These are phyloP conservation scores for Amphibalanus amphitrite DNA, from an alignment of 1,140 invertebrate species.

Conservation along the genomic window DNA sequence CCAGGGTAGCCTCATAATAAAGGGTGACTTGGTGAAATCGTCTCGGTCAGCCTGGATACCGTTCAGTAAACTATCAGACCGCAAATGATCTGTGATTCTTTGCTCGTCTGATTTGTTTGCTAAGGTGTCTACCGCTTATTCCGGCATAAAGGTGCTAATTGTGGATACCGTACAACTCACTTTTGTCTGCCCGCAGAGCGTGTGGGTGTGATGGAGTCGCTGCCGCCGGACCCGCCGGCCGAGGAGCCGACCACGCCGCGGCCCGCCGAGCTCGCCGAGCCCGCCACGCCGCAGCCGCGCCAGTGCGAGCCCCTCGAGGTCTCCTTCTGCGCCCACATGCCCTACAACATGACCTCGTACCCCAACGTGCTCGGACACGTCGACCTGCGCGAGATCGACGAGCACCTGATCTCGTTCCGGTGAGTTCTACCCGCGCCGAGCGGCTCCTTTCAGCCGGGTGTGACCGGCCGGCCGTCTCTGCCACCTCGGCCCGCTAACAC, in stretches of 20 bases:
- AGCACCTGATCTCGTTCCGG: conserved; percentile 1
- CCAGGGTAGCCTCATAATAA: too few relatives aligned
- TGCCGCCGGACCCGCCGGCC: not conserved
- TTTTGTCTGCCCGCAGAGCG: not conserved
- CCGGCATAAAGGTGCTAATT: too few relatives aligned
- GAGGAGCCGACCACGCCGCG: not conserved
- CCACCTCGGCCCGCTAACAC: too few relatives aligned
- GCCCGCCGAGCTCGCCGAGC: not conserved
- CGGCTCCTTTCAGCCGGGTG: not conserved
- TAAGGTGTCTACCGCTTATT: too few relatives aligned
- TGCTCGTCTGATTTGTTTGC: too few relatives aligned
- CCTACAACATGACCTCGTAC: conserved; percentile 60
- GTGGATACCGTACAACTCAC: too few relatives aligned
- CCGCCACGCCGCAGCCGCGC: not conserved
- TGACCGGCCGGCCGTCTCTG: too few relatives aligned
- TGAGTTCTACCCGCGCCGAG: not conserved
- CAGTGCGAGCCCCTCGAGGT: conserved; percentile 42
- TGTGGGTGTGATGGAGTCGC: not conserved
- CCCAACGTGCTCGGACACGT: conserved; percentile 51
- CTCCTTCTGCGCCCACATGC: conserved; percentile 43
- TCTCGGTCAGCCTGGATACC: too few relatives aligned
- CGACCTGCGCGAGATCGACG: conserved; percentile 24
- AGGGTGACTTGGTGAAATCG: too few relatives aligned
- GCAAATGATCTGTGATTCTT: too few relatives aligned
- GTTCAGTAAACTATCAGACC: too few relatives aligned